phyloP scores from a whole-genome alignment of 1,140 invertebrate species.

The Dendrolimus kikuchii region DNA sequence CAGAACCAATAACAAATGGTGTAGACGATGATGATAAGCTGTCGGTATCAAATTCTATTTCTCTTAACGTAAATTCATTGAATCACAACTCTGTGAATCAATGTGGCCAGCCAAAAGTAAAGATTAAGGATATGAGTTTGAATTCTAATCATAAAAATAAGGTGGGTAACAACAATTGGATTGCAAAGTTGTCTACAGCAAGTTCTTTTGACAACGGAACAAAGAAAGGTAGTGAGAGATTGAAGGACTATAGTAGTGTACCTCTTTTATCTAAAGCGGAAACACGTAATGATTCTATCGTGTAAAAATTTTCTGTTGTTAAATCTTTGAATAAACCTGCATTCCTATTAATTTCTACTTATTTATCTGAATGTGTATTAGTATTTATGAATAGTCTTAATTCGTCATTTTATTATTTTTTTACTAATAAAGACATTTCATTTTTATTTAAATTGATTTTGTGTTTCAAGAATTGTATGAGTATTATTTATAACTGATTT shows the following conservation, averaged over 20 bases:
- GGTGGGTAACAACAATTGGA: constrained; percentile 68
- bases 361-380: too few relatives aligned
- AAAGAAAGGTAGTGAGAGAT: constrained; percentile 42
- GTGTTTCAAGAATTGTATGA: too few relatives aligned
- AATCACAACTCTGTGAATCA: constrained; percentile 55
- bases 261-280: constrained; percentile 58
- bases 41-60: constrained; percentile 52
- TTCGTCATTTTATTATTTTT: too few relatives aligned
- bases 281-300: constrained; percentile 59
- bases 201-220: constrained; percentile 60
- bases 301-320: constrained; percentile 24
- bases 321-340: background rate
- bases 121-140: constrained; percentile 56
- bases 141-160: constrained; percentile 55
- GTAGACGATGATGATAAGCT: constrained; percentile 48
- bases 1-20: constrained; percentile 53
- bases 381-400: too few relatives aligned
- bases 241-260: constrained; percentile 65
- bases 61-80: constrained; percentile 51
- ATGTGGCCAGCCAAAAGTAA: constrained; percentile 44
- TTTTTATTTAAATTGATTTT: too few relatives aligned
- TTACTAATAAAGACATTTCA: too few relatives aligned
- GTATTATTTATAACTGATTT: too few relatives aligned
- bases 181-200: constrained; percentile 55
- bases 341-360: too few relatives aligned